These are phyloP conservation scores for Struthidea cinerea DNA, from an alignment of 2,113 vertebrate species.

Conservation along the genomic window DNA sequence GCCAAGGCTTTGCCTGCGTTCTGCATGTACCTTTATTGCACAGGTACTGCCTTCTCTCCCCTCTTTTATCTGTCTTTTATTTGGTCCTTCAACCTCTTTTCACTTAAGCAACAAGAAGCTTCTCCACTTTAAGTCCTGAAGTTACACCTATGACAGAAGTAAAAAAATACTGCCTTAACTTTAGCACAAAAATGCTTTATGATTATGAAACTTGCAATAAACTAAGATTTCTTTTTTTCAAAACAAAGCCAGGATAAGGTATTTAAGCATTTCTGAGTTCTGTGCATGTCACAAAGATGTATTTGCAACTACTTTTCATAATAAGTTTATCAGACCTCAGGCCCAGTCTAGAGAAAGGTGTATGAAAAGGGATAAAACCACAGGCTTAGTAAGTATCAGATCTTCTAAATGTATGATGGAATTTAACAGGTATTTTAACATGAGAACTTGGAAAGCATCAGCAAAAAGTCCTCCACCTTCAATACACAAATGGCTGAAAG, in stretches of 20 bases:
- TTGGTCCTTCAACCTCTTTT: not conserved
- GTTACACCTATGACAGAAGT: not conserved
- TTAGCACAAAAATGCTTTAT: not conserved
- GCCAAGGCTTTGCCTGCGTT: not conserved
- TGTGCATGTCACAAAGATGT: not conserved
- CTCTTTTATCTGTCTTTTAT: not conserved
- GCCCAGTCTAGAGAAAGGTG: not conserved
- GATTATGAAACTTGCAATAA: not conserved
- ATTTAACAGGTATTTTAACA: not conserved
- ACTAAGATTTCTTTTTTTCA: not conserved
- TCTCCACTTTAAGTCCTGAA: not conserved
- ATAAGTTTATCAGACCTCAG: not conserved
- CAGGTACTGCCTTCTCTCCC: not conserved
- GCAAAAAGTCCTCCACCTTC: not conserved
- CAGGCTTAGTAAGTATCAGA: not conserved
- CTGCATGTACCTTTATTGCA: rapidly evolving
- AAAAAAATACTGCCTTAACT: not conserved
- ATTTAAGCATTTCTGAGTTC: not conserved
- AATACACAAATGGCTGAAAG: not conserved
- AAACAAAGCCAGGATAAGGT: not conserved
- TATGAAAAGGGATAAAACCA: not conserved
- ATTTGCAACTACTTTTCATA: not conserved
- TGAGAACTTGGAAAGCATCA: not conserved
- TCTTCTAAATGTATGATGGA: not conserved
- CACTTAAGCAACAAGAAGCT: not conserved